phyloP scores from a whole-genome alignment of 1,140 invertebrate species.

The Ceratosolen fusciceps region DNA sequence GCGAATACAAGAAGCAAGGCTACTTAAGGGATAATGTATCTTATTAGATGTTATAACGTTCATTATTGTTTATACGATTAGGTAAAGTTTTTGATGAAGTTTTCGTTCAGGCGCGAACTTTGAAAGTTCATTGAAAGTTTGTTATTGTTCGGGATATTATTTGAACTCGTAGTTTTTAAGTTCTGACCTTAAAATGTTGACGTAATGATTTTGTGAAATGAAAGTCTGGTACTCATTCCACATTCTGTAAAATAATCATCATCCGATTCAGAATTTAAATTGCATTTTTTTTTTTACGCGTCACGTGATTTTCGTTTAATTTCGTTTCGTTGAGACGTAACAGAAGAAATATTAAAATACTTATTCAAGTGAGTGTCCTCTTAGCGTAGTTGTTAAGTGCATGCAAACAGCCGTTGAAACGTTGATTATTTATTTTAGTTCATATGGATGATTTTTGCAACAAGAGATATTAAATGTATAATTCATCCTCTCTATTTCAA shows the following conservation, averaged over 20 bases:
- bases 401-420: not conserved
- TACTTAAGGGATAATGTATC: constrained; percentile 81
- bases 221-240: constrained; percentile 28
- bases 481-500: too few species aligned
- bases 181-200: constrained; percentile 6
- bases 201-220: not conserved
- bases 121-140: not conserved
- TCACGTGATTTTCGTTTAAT: not conserved
- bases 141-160: not conserved
- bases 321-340: not conserved
- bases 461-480: too few species aligned
- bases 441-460: not conserved
- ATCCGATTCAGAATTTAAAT: not conserved
- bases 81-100: constrained; percentile 8
- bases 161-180: constrained; percentile 2
- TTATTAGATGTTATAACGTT: constrained; percentile 66
- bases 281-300: not conserved
- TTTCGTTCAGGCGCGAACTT: not conserved
- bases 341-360: not conserved
- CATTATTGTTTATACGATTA: not conserved
- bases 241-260: not conserved
- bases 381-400: not conserved
- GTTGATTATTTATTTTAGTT: not conserved
- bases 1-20: constrained; percentile 80
- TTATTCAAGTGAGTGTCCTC: not conserved